Base-by-base conservation (phyloP, 2,113 vertebrate genomes). In the Muntiacus muntjak region DNA sequence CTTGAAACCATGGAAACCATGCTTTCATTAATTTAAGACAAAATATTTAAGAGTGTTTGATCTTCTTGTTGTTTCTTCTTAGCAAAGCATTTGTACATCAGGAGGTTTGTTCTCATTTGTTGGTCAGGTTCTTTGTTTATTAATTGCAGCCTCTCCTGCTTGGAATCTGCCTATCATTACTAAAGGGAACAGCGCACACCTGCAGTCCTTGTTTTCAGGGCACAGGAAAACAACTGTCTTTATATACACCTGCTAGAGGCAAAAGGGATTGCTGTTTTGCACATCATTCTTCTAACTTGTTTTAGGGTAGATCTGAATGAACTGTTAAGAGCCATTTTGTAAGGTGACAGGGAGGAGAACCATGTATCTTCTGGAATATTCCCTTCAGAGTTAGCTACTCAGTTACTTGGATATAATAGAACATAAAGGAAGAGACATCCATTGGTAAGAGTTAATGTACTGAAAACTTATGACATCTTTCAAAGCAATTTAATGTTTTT, bases 61-160 rank as follows among this genome's bases (percentile, higher is more conserved):
- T 86, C 93, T 97, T 97, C 12, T 21, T 57, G 9, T 95, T 54
- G 19, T 79, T 93, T 95, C 43, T 25, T 96, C 6, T 62, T 36
- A 45, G 52, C 25, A 71, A 28, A 64, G 60, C 0, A 3, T 92
- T 98, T 94, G 15, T 86, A 25, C 92, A 86, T 92, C 64, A 96
- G 60, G 47, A 83, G 94, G 26, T 76, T 79, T 94, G 45, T 96
- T 94, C 82, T 92, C 45, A 64, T 21, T 82, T 96, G 50, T 36
- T 91, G 62, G 50, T 93, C 19, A 91, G 21, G 60, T 95, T 33
- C 87, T 97, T 36, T 83, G 36, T 92, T 98, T 95, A 94, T 40
- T 79, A 26, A 15, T 97, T 97, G 84, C 23, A 96, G 91, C 30
- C 55, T 93, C 23, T 91, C 92, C 11, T 86, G 58, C 30, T 28